Evolutionary conservation across 2,888 invertebrate genomes (phyloP), one percentile per base, ranked within the genome.

Genomic region (Anarsia innoxiella): DNA sequence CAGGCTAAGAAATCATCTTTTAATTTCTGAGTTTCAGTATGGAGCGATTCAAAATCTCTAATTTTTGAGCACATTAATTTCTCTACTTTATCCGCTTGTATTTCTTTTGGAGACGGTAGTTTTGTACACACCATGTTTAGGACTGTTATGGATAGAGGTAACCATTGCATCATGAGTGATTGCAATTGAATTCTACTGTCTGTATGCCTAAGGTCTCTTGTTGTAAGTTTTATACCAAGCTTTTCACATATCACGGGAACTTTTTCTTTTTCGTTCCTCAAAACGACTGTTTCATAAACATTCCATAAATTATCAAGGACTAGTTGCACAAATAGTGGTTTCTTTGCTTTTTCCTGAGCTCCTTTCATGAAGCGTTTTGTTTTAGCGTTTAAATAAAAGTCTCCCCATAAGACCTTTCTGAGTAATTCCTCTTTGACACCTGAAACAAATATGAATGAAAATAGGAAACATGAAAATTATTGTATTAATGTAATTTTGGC

Each of bases 281-380:
- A 68, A 2, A 89, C 87, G 38, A 97, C 87, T 0, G 91, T 92
- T 41, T 96, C 94, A 68, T 99, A 98, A 15, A 97, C 84, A 48
- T 91, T 88, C 93, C 96, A 95, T 30, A 99, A 87, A 57, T 95
- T 97, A 56, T 97, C 96, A 42, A 99, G 79, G 37, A 97, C 90
- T 31, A 98, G 88, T 68, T 96, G 95, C 1, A 95, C 95, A 77
- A 98, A 99, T 48, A 99, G 78, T 0, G 97, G 96, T 56, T 94
- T 94, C 65, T 97, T 97, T 0, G 93, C 94, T 66, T 94, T 95
- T 49, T 93, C 94, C 71, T 95, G 93, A 3, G 98, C 98, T 2
- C 97, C 97, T 64, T 90, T 89, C 85, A 91, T 86, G 31, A 96
- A 92, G 37, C 91, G 86, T 75, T 95, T 96, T 2, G 90, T 89